These are phyloP conservation scores for Lithobates pipiens DNA, from an alignment of 2,797 vertebrate genomes.

Conservation along the genomic window DNA sequence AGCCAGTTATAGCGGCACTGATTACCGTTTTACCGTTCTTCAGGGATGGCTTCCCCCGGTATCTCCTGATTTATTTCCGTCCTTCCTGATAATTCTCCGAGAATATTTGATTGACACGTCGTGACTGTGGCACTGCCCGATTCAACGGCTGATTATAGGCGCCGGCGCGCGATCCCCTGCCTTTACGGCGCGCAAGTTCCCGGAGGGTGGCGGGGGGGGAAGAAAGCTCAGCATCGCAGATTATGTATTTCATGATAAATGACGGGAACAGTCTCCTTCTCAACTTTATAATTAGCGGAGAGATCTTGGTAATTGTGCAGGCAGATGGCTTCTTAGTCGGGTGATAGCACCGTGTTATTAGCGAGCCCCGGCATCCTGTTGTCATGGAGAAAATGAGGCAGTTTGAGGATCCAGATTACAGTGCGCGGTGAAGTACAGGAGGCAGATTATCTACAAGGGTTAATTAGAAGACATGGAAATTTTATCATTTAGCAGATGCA, in stretches of 20 bases:
- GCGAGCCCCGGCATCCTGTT: conserved; percentile 37
- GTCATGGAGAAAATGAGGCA: conserved; percentile 60
- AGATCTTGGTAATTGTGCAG: conserved; percentile 57
- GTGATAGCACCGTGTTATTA: conserved; percentile 29
- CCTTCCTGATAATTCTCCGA: not conserved
- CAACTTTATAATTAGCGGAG: conserved; percentile 53
- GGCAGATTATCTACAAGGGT: conserved; percentile 21
- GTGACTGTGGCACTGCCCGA: not conserved
- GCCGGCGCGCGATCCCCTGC: not conserved
- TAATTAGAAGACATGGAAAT: conserved; percentile 34
- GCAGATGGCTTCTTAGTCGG: conserved; percentile 35
- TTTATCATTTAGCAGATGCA: not conserved
- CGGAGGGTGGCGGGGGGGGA: not conserved
- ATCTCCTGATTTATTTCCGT: not conserved
- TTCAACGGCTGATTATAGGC: not conserved
- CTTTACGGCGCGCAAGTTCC: not conserved
- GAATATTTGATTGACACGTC: not conserved
- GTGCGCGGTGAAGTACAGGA: conserved; percentile 22
- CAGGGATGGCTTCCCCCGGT: no score
- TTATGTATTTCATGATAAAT: conserved; percentile 29
- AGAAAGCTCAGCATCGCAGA: conserved; percentile 1
- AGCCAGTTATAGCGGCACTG: no score
- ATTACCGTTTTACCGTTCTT: no score
- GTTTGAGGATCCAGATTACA: not conserved
- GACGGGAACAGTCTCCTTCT: not conserved